Base-by-base conservation (phyloP, 2,113 vertebrate genomes). In the Tychaedon coryphoeus region DNA sequence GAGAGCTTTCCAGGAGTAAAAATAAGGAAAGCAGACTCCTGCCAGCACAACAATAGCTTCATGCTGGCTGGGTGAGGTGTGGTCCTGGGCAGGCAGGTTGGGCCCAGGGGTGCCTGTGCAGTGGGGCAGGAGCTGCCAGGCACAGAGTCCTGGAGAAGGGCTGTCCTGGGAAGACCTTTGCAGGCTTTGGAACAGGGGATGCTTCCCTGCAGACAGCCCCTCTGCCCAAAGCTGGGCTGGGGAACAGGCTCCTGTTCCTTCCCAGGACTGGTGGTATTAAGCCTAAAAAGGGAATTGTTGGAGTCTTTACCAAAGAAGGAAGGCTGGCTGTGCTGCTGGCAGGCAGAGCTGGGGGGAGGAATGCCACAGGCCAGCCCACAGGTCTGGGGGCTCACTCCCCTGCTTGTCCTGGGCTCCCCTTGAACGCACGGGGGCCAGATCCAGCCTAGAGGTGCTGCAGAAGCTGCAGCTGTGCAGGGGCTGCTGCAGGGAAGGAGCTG, bases 261-360 rank as follows among this genome's bases (percentile, higher is more conserved):
- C 86, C 45, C 19, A 5, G 81, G 53, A 36, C 74, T 36, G 61
- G 65, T 62, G 38, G 42, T 91, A 82, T 95, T 92, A 65, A 92
- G 82, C 96, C 96, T 96, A 93, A 96, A 97, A 97, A 93, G 93
- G 97, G 89, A 96, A 97, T 94, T 86, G 93, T 83, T 92, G 78
- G 66, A 90, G n/a, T 78, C 81, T 96, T 97, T 94, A 97, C 96
- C 96, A 96, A 96, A 97, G 92, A 97, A 94, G 96, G 96, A 92
- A 95, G 38, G 80, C 11, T 0, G 3, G 53, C 77, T 72, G 71
- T 0, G 0, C 74, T 17, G 79, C 74, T 7, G 8, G 73, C 53
- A 82, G 50, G 77, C 51, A 82, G 45, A 48, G 86, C 42, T 2
- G 4, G n/a, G 43, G 72, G 76, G 60, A 58, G 64, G 34, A 70